Conservation (phyloP, 2,113 vertebrate genomes). For the Paralichthys olivaceus region DNA sequence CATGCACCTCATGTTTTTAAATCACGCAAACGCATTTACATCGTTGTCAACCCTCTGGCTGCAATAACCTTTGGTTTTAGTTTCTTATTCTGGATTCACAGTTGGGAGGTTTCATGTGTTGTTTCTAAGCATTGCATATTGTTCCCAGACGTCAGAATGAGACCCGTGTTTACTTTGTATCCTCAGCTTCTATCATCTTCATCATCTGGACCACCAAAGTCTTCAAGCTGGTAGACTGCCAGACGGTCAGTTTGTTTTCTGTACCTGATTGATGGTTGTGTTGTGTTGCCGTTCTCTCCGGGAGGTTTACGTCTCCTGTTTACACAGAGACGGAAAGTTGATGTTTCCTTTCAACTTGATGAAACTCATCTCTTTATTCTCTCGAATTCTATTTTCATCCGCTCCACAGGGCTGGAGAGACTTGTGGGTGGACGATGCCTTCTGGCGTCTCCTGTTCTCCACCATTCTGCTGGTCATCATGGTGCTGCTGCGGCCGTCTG, state of each 20-base stretch:
- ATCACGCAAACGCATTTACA: not conserved
- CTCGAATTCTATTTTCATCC: not conserved
- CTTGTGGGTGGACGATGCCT: conserved; percentile 97
- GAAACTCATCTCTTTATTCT: not conserved
- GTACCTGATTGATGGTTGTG: not conserved
- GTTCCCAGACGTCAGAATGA: conserved; percentile 21
- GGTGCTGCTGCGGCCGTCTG: conserved; percentile 94
- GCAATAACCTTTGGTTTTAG: not conserved
- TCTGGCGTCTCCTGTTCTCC: conserved; percentile 95
- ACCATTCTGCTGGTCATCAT: conserved; percentile 97
- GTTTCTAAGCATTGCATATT: conserved; percentile 8
- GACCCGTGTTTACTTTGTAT: conserved; percentile 52
- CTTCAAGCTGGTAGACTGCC: conserved; percentile 94
- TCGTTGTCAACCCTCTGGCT: not conserved
- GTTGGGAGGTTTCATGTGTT: not conserved
- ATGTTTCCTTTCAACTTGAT: not conserved
- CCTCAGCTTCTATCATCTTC: conserved; percentile 93
- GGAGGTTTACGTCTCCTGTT: not conserved
- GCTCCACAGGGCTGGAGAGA: conserved; percentile 91
- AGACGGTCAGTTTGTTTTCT: conserved; percentile 86
- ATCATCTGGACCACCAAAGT: conserved; percentile 98
- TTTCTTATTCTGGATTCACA: not conserved
- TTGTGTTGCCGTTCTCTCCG: not conserved
- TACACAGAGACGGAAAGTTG: not conserved
- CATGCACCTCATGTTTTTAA: not conserved